Conservation (phyloP, 1,140 invertebrate species). For the Andrena cerasifolii region DNA sequence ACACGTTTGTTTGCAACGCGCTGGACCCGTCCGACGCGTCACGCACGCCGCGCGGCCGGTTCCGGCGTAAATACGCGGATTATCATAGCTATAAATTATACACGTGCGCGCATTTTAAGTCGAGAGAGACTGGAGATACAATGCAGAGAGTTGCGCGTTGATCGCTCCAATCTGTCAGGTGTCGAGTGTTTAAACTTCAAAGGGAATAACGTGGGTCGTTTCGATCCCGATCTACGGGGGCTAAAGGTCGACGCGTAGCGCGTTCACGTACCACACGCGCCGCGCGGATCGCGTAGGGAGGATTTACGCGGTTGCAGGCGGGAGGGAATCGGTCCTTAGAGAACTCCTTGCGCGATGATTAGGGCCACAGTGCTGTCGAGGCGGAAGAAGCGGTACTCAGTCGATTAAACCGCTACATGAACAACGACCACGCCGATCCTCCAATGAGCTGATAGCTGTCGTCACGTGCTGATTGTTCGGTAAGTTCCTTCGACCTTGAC, state of each 20-base stretch:
- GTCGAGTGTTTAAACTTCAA: not conserved
- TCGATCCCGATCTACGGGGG: too few species aligned
- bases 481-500: slow-evolving; percentile 40
- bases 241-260: too few species aligned
- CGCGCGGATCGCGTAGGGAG: too few species aligned
- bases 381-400: slow-evolving; percentile 20
- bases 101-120: not conserved
- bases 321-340: not conserved
- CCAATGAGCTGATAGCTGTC: slow-evolving; percentile 6
- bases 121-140: not conserved
- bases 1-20: not conserved
- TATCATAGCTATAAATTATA: slow-evolving; percentile 34
- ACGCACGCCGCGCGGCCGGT: not conserved
- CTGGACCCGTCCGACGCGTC: not conserved
- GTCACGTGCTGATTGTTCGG: slow-evolving; percentile 24
- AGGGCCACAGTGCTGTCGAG: not conserved
- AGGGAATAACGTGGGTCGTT: not conserved
- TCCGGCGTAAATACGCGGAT: slow-evolving; percentile 6
- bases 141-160: not conserved
- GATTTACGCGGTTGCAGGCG: not conserved
- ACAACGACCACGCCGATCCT: slow-evolving; percentile 1
- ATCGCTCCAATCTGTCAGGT: not conserved
- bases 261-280: too few species aligned
- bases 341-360: slow-evolving; percentile 19
- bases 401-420: slow-evolving; percentile 28